Evolutionary conservation across 2,113 vertebrate species (phyloP).

Genomic region (Prunella fulvescens): DNA sequence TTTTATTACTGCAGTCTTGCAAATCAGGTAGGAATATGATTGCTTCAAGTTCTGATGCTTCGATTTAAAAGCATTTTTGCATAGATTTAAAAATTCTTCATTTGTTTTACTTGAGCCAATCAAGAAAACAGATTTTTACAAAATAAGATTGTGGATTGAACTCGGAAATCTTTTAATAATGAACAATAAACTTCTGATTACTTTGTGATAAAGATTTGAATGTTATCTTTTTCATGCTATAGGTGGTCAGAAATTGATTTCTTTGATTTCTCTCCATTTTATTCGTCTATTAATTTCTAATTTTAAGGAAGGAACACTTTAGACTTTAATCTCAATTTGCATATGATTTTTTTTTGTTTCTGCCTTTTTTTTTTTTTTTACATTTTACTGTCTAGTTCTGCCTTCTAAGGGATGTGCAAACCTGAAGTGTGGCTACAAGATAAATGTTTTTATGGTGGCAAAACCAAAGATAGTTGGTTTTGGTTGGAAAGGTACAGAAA

Average conservation of each 20-base stretch:
- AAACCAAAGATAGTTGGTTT: background rate
- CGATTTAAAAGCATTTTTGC: too few species aligned
- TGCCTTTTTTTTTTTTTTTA: background rate
- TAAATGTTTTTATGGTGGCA: background rate
- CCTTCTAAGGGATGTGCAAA: background rate
- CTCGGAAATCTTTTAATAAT: background rate
- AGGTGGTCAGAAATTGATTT: background rate
- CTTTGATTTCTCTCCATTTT: rapidly evolving
- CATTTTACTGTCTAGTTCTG: background rate
- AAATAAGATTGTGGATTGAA: background rate
- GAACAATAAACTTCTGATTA: background rate
- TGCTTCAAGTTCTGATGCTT: background rate
- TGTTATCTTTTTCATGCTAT: background rate
- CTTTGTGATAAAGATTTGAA: background rate
- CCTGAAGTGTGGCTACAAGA: too few species aligned
- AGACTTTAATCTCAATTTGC: background rate
- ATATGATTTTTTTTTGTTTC: background rate
- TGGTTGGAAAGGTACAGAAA: background rate
- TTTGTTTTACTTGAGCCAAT: background rate
- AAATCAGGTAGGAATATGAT: background rate
- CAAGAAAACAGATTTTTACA: background rate
- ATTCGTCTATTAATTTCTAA: background rate
- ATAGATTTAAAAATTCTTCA: background rate
- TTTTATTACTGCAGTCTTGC: background rate
- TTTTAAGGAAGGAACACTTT: background rate